Percentiles rank a stretch among this genome's conserved stretches.
Evolutionary conservation across 2,113 vertebrate species (phyloP).

Genomic region (Galbula dea): DNA sequence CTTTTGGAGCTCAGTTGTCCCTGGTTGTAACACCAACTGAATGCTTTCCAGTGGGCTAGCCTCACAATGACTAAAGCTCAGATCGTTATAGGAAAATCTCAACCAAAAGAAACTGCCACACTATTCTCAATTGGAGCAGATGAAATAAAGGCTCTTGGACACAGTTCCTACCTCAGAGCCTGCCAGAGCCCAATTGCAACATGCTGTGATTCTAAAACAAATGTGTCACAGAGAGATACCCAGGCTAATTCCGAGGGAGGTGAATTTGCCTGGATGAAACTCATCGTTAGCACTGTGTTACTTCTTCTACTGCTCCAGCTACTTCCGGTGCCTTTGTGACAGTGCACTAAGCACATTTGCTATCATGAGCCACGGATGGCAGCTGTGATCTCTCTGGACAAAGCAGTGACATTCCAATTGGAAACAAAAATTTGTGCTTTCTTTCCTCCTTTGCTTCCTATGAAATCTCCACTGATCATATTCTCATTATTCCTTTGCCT

Average conservation of each 20-base stretch:
- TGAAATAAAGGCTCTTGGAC: conserved; percentile 47
- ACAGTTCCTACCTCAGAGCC: background rate
- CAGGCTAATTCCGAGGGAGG: background rate
- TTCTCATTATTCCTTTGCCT: background rate
- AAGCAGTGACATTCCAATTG: background rate
- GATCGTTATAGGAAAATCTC: conserved; percentile 15
- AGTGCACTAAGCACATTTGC: background rate
- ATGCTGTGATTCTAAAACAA: conserved; percentile 49
- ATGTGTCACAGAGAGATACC: conserved; percentile 2
- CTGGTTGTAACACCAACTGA: conserved; percentile 39
- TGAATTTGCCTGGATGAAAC: background rate
- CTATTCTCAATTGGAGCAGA: conserved; percentile 35
- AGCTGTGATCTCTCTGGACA: background rate
- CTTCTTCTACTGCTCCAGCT: background rate
- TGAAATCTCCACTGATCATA: background rate
- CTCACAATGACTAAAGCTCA: conserved; percentile 9
- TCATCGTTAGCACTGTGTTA: background rate
- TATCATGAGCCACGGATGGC: background rate
- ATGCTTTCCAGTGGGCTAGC: conserved; percentile 26
- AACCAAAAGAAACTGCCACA: conserved; percentile 40
- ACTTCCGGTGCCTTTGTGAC: background rate
- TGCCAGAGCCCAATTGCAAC: conserved; percentile 45
- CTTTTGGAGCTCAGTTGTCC: conserved; percentile 42
- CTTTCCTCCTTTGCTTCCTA: background rate
- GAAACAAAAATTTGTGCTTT: background rate